Evolutionary conservation across 2,113 vertebrate species (phyloP).

Genomic region (Dasypus novemcinctus): DNA sequence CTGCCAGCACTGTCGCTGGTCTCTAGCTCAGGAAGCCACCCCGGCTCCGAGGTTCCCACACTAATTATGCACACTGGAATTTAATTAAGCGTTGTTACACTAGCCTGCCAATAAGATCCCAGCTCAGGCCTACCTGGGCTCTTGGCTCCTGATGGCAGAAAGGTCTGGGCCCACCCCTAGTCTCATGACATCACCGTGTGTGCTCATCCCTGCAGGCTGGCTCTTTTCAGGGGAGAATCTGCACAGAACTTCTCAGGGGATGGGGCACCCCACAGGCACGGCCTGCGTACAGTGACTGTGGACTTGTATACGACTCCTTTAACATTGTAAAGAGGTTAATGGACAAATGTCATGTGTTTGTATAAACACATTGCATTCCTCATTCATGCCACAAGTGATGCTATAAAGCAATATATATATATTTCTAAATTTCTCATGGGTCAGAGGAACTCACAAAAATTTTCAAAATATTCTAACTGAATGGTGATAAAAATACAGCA

Average conservation of each 20-base stretch:
- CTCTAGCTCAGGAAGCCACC: slow-evolving; percentile 72
- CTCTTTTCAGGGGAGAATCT: background rate
- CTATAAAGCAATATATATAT: slow-evolving; percentile 74
- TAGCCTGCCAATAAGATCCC: slow-evolving; percentile 50
- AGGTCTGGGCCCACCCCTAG: background rate
- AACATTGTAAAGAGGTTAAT: slow-evolving; percentile 88
- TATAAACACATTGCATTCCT: slow-evolving; percentile 84
- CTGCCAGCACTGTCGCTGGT: slow-evolving; percentile 75
- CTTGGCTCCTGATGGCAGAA: slow-evolving; percentile 1
- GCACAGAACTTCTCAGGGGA: background rate
- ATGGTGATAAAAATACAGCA: background rate
- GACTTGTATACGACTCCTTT: slow-evolving; percentile 88
- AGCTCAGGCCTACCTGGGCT: slow-evolving; percentile 22
- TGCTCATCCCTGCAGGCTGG: background rate
- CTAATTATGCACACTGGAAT: slow-evolving; percentile 78
- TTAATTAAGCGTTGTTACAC: slow-evolving; percentile 64
- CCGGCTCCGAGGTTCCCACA: slow-evolving; percentile 69
- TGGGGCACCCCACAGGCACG: slow-evolving; percentile 66
- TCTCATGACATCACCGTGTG: background rate
- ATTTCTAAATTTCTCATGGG: background rate
- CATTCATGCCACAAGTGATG: slow-evolving; percentile 85
- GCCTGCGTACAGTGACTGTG: slow-evolving; percentile 85
- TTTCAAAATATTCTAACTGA: background rate
- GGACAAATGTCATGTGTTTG: slow-evolving; percentile 84
- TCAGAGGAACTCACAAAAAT: background rate